Percentiles rank a stretch among this genome's conserved stretches.
These are phyloP conservation scores for Chunga burmeisteri DNA, from an alignment of 2,113 vertebrate species.

Conservation along the genomic window DNA sequence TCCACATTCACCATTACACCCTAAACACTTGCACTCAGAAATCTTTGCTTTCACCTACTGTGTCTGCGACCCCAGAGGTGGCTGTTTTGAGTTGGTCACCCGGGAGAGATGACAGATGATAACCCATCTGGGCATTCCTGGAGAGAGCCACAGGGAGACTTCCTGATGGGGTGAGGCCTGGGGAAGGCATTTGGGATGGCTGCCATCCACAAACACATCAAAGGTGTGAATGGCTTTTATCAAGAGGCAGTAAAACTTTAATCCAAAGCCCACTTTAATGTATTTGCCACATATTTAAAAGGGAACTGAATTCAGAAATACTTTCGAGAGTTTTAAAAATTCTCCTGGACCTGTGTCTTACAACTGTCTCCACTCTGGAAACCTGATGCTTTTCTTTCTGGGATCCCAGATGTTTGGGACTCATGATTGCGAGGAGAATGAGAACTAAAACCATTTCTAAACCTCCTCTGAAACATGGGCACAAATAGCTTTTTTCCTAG, in stretches of 20 bases:
- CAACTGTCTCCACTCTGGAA: slow-evolving; percentile 15
- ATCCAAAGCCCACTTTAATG: slow-evolving; percentile 37
- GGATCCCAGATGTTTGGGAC: slow-evolving; percentile 18
- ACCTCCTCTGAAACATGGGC: not conserved
- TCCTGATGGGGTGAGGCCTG: not conserved
- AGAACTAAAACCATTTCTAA: not conserved
- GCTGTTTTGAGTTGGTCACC: not conserved
- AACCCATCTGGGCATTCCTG: not conserved
- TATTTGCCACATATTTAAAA: slow-evolving; percentile 50
- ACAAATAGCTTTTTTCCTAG: not conserved
- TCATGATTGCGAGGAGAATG: not conserved
- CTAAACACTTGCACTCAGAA: not conserved
- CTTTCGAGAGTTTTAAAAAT: slow-evolving; percentile 43
- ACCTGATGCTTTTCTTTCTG: slow-evolving; percentile 38
- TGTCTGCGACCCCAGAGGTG: not conserved
- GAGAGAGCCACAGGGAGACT: not conserved
- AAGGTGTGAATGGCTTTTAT: slow-evolving; percentile 55
- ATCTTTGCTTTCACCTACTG: not conserved
- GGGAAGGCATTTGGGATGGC: slow-evolving; percentile 50
- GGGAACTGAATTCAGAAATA: slow-evolving; percentile 36
- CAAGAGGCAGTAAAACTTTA: slow-evolving; percentile 52
- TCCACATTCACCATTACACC: not conserved
- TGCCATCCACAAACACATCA: slow-evolving; percentile 48
- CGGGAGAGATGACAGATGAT: not conserved
- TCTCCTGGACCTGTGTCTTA: slow-evolving; percentile 20